These are phyloP conservation scores for Aphrocallistes beatrix DNA, from an alignment of 37 sponge, comb jelly and placozoan species.

Conservation along the genomic window DNA sequence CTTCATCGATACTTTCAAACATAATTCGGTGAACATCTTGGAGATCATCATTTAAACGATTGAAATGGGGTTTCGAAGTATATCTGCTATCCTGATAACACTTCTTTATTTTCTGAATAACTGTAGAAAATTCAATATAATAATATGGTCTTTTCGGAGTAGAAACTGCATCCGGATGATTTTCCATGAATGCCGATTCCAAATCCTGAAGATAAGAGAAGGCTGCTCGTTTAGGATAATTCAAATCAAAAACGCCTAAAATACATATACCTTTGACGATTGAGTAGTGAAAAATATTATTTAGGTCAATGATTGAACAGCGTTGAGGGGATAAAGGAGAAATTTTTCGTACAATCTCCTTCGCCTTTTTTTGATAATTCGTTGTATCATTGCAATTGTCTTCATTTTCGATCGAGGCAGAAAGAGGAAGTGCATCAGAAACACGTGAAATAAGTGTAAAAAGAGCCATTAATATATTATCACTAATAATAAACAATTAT, in stretches of 20 bases:
- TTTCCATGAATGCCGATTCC: slow-evolving; percentile 49
- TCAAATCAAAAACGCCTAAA: slow-evolving; percentile 64
- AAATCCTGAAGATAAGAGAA: slow-evolving; percentile 79
- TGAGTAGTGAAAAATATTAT: slow-evolving; percentile 75
- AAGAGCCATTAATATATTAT: slow-evolving; percentile 96
- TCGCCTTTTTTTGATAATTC: slow-evolving; percentile 75
- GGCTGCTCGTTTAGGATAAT: slow-evolving; percentile 72
- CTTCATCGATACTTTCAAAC: slow-evolving; percentile 96
- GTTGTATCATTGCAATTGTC: slow-evolving; percentile 36
- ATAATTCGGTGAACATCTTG: slow-evolving; percentile 96
- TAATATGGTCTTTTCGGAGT: neutral
- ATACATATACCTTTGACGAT: slow-evolving; percentile 74
- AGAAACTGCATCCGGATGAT: slow-evolving; percentile 25
- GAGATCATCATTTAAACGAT: slow-evolving; percentile 64
- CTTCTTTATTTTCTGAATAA: slow-evolving; percentile 68
- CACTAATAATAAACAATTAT: no score
- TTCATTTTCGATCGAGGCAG: slow-evolving; percentile 73
- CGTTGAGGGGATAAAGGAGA: slow-evolving; percentile 59
- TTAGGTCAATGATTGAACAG: slow-evolving; percentile 66
- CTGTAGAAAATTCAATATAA: slow-evolving; percentile 30
- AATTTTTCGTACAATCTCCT: slow-evolving; percentile 73
- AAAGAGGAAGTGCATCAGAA: slow-evolving; percentile 81
- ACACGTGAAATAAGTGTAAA: slow-evolving; percentile 76
- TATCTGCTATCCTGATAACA: slow-evolving; percentile 56
- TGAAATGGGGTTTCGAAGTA: slow-evolving; percentile 36